Evolutionary conservation across 2,113 vertebrate genomes (phyloP), one percentile per base, ranked within the genome.

Genomic region (Catharus minimus): DNA sequence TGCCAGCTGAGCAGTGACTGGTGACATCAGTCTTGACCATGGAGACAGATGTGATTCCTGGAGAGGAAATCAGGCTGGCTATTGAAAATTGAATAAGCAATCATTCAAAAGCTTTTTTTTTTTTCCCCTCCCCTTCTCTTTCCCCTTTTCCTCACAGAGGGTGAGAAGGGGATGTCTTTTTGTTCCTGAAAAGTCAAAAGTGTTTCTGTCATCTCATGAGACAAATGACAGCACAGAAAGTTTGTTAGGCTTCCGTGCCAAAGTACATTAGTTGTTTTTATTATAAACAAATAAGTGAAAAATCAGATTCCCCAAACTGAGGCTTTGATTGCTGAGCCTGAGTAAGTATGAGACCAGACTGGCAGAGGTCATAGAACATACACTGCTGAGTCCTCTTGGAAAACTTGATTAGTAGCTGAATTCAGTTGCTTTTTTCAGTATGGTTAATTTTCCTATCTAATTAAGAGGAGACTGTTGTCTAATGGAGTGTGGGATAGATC

Each of bases 201-300:
- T 43, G 67, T 74, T 84, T 62, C 20, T 86, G 19, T 85, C 22
- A 4, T 52, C 19, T 78, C 13, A 2, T 14, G 38, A 84, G 49
- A 49, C 47, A 65, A 65, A 78, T 68, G 53, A 28, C 28, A 64
- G 24, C 43, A 4, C n/a, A 53, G 89, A 72, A 38, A 76, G 58
- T 71, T 56, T n/a, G 27, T 84, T 84, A 84, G 32, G 13, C 28
- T 77, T 90, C 49, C 0, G 0, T 83, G 84, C 44, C 24, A 41
- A 26, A 23, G 33, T 44, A 36, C 15, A 5, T 69, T 24, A 46
- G 26, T 46, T 67, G 39, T 19, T 86, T 81, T 74, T 66, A 2
- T 79, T 90, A 18, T 9, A 94, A 79, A 46, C 27, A 78, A 91
- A 5, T 46, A 71, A 84, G 76, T 86, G 57, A 90, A 88, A 94